Evolutionary conservation across 1,140 invertebrate species (phyloP), one percentile per base, ranked within the genome.

Genomic region (Hycleus cichorii): DNA sequence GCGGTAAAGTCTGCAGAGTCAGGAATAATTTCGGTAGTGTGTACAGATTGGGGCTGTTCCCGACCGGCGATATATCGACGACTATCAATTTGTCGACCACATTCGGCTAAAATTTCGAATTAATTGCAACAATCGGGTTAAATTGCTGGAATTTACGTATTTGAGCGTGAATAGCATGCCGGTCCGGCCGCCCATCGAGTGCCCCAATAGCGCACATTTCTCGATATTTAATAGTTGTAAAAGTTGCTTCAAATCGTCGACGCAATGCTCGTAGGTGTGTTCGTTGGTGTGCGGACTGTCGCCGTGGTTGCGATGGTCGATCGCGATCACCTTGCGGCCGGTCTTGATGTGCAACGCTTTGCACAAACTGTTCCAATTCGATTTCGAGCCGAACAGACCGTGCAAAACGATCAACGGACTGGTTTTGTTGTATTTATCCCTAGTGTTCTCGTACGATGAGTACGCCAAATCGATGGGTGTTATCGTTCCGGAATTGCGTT

Each of bases 241-340:
- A n/a, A 93, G 74, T 26, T 77, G 57, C 1, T 80, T 63, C 45
- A 94, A 68, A 75, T 95, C 93, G 54, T 80, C 76, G 4, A 82
- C 81, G 80, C 94, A 82, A 5, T 81, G 73, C 5, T 72, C 62
- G 68, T 93, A 94, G 39, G 77, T 81, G 72, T 91, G 85, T 0
- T 82, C 76, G 5, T 72, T 59, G 1, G 82, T 75, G 65, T 93
- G 91, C 1, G 88, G 87, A 69, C 90, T 93, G 40, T 91, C 87
- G 0, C 93, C 93, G 74, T 96, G 93, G 74, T 95, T 95, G 67
- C 92, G 80, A 2, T 87, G 83, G 80, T 95, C 93, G 12, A 93
- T 77, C 0, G 84, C 76, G 27, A 91, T 82, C 0, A 94, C 82
- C 80, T 88, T 60, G 62, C 83, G 77, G 26, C 64, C 47, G 1